These are phyloP conservation scores for Pterocles orientalis DNA, from an alignment of 2,113 vertebrate genomes.

Conservation along the genomic window DNA sequence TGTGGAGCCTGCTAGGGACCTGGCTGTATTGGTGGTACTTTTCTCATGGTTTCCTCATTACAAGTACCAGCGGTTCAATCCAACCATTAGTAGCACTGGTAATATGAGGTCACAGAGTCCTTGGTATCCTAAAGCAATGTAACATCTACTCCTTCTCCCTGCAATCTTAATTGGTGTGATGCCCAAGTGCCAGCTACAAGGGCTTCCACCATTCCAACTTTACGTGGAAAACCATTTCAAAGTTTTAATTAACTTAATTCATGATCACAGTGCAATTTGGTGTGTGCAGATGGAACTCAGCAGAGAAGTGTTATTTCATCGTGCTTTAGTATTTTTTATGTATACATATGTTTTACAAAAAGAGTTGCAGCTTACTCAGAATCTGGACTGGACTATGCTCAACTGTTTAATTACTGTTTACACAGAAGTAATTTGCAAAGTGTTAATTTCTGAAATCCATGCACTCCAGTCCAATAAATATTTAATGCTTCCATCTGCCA, in stretches of 20 bases:
- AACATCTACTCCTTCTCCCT: not conserved
- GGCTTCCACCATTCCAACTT: not conserved
- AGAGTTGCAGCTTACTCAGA: constrained; percentile 48
- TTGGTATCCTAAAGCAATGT: not conserved
- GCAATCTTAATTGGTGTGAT: not conserved
- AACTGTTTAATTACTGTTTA: constrained; percentile 61
- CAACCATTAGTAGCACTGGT: not conserved
- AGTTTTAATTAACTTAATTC: constrained; percentile 41
- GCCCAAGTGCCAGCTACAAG: not conserved
- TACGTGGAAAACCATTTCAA: not conserved
- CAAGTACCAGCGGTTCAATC: not conserved
- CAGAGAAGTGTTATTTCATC: not conserved
- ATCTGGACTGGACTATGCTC: constrained; percentile 18
- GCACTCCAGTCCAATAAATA: constrained; percentile 61
- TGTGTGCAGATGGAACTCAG: constrained; percentile 28
- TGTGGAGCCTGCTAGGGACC: not conserved
- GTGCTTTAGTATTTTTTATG: not conserved
- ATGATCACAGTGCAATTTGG: not conserved
- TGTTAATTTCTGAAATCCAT: constrained; percentile 56
- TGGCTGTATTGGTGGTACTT: not conserved
- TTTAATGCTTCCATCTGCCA: constrained; percentile 66
- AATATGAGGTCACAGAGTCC: fast-evolving
- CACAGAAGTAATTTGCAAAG: constrained; percentile 42
- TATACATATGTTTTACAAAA: constrained; percentile 33
- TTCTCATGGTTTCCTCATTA: not conserved